These are phyloP conservation scores for Tiliacea aurago DNA, from an alignment of 2,888 invertebrate genomes.

Conservation along the genomic window DNA sequence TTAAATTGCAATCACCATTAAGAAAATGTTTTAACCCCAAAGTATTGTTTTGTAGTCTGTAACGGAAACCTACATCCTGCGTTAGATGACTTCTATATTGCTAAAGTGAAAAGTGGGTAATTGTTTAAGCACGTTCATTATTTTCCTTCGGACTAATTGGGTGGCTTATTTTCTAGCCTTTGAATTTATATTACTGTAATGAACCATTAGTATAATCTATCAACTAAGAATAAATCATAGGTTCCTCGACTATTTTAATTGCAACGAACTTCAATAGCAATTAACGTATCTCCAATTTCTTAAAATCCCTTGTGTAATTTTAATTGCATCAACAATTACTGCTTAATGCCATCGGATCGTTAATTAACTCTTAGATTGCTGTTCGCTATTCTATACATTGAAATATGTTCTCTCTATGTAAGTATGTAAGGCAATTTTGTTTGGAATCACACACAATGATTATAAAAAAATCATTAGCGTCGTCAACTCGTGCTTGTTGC, in stretches of 20 bases:
- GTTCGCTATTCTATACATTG: constrained; percentile 54
- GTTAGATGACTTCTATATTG: constrained; percentile 16
- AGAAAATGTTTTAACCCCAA: constrained; percentile 11
- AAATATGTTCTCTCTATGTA: constrained; percentile 57
- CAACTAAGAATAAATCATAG: constrained; percentile 41
- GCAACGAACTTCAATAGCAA: constrained; percentile 54
- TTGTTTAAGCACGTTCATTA: constrained; percentile 15
- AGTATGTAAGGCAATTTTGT: constrained; percentile 58
- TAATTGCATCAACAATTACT: constrained; percentile 67
- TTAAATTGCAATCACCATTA: constrained; percentile 8
- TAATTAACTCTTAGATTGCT: constrained; percentile 69
- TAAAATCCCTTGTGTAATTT: constrained; percentile 57
- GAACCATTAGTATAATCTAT: constrained; percentile 23
- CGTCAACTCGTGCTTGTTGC: constrained; percentile 36
- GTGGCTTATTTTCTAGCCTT: constrained; percentile 14
- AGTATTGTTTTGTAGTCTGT: constrained; percentile 8
- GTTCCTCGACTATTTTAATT: constrained; percentile 66
- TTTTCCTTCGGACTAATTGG: constrained; percentile 18
- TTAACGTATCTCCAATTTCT: constrained; percentile 55
- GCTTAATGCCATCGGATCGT: constrained; percentile 68
- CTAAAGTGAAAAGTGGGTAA: constrained; percentile 30
- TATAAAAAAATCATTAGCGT: constrained; percentile 50
- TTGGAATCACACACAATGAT: constrained; percentile 52
- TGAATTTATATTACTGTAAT: constrained; percentile 20
- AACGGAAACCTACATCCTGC: constrained; percentile 27